These are phyloP conservation scores for Thunnus thynnus DNA, from an alignment of 2,113 vertebrate species.

Conservation along the genomic window DNA sequence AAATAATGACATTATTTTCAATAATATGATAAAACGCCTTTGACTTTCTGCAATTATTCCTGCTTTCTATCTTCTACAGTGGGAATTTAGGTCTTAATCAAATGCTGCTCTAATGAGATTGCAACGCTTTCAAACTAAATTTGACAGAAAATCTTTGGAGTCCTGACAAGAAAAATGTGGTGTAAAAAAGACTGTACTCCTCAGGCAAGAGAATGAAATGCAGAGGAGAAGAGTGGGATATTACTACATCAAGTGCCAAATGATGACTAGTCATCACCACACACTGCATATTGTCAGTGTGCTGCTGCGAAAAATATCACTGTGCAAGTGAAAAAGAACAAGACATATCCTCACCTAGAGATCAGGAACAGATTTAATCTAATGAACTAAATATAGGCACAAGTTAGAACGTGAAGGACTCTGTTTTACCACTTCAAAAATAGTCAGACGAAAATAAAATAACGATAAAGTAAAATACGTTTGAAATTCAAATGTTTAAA, in stretches of 20 bases:
- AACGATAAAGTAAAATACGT: constrained; percentile 52
- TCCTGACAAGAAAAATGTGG: constrained; percentile 49
- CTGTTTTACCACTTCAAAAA: constrained; percentile 39
- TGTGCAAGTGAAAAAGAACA: neutral
- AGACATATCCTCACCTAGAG: neutral
- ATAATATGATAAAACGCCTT: constrained; percentile 42
- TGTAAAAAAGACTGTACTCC: constrained; percentile 19
- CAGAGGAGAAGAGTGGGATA: constrained; percentile 13
- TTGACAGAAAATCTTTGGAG: constrained; percentile 62
- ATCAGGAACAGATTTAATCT: constrained; percentile 35
- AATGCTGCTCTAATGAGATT: constrained; percentile 39
- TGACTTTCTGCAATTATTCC: constrained; percentile 45
- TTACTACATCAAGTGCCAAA: constrained; percentile 24
- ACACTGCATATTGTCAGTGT: constrained; percentile 21
- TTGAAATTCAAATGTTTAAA: constrained; percentile 64
- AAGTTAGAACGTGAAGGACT: constrained; percentile 1
- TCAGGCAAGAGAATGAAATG: constrained; percentile 29
- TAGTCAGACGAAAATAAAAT: constrained; percentile 47
- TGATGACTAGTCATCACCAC: constrained; percentile 17
- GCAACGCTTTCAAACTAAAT: constrained; percentile 47
- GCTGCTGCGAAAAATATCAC: constrained; percentile 17
- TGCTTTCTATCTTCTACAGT: neutral
- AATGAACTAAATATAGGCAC: constrained; percentile 59
- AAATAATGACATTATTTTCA: constrained; percentile 52
- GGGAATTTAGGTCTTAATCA: constrained; percentile 57